Evolutionary conservation across 2,797 vertebrate genomes (phyloP).

Genomic region (Tokudaia muenninki): DNA sequence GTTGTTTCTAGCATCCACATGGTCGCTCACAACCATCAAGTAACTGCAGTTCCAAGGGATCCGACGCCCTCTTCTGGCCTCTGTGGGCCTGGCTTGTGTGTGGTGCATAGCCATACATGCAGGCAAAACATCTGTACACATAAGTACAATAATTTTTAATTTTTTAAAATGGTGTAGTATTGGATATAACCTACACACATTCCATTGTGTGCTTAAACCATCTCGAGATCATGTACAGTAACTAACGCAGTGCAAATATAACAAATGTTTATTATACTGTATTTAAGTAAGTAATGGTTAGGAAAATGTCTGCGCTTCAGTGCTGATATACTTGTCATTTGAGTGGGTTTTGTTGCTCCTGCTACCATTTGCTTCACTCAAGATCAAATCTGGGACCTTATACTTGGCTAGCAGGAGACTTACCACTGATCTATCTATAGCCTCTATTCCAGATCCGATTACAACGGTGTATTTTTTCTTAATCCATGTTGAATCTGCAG

Average conservation of each 20-base stretch:
- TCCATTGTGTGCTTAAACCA: no score
- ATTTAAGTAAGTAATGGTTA: neutral
- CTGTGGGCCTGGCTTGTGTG: neutral
- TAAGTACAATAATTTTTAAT: neutral
- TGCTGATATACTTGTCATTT: neutral
- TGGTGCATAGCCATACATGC: neutral
- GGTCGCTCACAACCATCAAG: neutral
- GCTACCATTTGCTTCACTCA: neutral
- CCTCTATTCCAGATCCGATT: neutral
- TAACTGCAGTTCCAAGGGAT: neutral
- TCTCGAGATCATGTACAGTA: neutral
- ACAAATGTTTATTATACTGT: neutral
- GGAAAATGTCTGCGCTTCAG: neutral
- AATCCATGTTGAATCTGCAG: neutral
- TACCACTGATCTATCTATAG: neutral
- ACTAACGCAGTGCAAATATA: neutral
- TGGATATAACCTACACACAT: neutral
- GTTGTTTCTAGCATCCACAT: neutral
- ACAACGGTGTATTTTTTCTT: neutral
- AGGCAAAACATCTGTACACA: neutral
- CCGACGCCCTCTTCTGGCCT: neutral
- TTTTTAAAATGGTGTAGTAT: neutral
- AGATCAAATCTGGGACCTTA: neutral
- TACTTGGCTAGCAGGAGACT: neutral
- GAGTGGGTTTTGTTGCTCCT: neutral